Evolutionary conservation across 2,113 vertebrate species (phyloP).

Genomic region (Cheirogaleus medius): DNA sequence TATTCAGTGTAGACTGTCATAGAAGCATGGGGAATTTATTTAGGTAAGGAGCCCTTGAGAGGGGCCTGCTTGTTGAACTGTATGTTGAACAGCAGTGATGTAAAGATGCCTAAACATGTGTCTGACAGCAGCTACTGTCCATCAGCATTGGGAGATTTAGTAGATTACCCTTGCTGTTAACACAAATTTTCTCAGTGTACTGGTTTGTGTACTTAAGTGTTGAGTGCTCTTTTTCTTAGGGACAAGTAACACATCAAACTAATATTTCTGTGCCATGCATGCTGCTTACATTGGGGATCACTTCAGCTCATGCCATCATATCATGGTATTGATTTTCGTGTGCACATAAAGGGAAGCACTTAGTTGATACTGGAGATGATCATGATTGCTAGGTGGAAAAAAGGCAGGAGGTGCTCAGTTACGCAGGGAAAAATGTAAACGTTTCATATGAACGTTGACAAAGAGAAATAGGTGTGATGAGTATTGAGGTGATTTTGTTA

Average conservation of each 20-base stretch:
- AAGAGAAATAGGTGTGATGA: background rate
- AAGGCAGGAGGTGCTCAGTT: background rate
- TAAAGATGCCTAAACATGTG: background rate
- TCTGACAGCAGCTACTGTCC: background rate
- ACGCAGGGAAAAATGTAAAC: background rate
- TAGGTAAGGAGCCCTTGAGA: background rate
- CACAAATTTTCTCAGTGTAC: background rate
- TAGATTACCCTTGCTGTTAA: background rate
- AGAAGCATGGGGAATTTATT: background rate
- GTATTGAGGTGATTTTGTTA: background rate
- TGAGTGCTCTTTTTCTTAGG: conserved; percentile 2
- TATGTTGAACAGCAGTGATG: background rate
- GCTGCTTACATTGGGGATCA: background rate
- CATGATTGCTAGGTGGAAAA: background rate
- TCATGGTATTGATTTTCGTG: background rate
- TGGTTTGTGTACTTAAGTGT: background rate
- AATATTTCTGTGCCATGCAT: too few species aligned
- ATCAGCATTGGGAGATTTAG: background rate
- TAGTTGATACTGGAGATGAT: background rate
- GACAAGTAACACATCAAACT: background rate
- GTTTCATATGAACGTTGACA: background rate
- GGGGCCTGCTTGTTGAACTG: background rate
- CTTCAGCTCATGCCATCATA: background rate
- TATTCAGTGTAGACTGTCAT: background rate
- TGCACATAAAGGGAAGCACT: background rate